Conservation (phyloP, 2,797 vertebrate species). For the Fundulus diaphanus region DNA sequence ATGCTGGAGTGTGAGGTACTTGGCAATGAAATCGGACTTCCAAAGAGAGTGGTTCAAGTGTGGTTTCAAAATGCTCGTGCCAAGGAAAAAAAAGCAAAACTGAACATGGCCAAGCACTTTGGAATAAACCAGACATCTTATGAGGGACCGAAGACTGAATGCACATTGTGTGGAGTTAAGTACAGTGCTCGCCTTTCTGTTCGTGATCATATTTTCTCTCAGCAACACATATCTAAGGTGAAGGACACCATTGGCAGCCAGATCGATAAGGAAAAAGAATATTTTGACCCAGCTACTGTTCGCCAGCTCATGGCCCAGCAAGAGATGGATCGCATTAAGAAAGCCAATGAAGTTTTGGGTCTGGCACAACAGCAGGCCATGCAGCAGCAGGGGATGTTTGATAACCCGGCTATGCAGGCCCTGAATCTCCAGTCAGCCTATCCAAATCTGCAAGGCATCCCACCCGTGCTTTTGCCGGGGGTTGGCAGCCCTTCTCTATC, state of each 20-base stretch:
- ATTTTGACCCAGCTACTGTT: conserved; percentile 99
- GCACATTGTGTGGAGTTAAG: conserved; percentile 98
- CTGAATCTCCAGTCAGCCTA: conserved; percentile 96
- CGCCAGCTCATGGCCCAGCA: conserved; percentile 99
- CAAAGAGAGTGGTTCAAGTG: conserved; percentile 99
- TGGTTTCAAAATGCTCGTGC: conserved; percentile 99
- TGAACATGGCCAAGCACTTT: conserved; percentile 99
- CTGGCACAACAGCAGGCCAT: conserved; percentile 92
- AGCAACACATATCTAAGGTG: conserved; percentile 99
- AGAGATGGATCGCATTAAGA: conserved; percentile 99
- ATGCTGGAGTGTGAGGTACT: conserved; percentile 99
- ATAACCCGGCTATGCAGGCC: conserved; percentile 93
- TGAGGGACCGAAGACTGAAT: conserved; percentile 98
- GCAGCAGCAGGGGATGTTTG: conserved; percentile 96
- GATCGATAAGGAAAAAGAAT: conserved; percentile 99
- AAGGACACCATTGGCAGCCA: conserved; percentile 99
- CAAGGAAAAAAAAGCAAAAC: conserved; percentile 99
- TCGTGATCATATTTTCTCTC: conserved; percentile 99
- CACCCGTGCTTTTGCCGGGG: conserved; percentile 95
- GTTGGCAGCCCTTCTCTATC: conserved; percentile 97
- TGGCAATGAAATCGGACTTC: conserved; percentile 99
- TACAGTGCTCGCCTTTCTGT: conserved; percentile 98
- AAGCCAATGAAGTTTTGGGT: conserved; percentile 98
- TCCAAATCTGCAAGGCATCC: conserved; percentile 95
- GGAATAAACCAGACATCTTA: conserved; percentile 99